Evolutionary conservation across 2,797 vertebrate species (phyloP), one percentile per base, ranked within the genome.

Genomic region (Orestias chungarensis): DNA sequence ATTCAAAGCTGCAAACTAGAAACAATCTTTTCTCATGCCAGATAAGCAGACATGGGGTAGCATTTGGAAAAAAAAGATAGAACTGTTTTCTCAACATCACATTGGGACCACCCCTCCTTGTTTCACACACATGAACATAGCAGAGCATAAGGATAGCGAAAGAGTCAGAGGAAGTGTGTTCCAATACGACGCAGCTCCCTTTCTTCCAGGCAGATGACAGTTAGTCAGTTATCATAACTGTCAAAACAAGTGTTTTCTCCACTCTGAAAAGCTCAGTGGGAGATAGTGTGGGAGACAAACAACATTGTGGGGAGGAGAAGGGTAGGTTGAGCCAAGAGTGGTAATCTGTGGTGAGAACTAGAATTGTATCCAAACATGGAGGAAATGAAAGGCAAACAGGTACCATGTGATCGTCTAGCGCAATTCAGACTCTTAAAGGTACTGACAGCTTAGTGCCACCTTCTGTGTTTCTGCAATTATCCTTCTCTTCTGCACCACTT

Each of bases 241-340:
- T 92, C 91, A 93, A 91, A 93, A 91, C 83, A 91, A 90, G 73
- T 80, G 78, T 84, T 89, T 89, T 82, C 82, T 86, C 68, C 66
- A 57, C 72, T 83, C 67, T 79, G 79, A 74, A 84, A 74, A 73
- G 82, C 49, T 4, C 82, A 79, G 84, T 73, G 71, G 74, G 49
- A 77, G 79, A 83, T 75, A 73, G 70, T 47, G 35, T 74, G 65
- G 76, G 75, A 84, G 76, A 83, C 79, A 82, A 86, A 79, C 59
- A 78, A 64, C 66, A 46, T 49, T 43, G 3, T 46, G 35, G 25
- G 62, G 66, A 73, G 46, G 49, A 61, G 44, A 40, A 64, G 71
- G 47, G 57, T 10, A 59, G 65, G 50, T 64, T 55, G 12, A 79
- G 74, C 70, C 31, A 64, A 68, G 57, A 64, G 61, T 64, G 72